These are phyloP conservation scores for Actinia equina DNA, from an alignment of 64 coral and sea anemone species.

Conservation along the genomic window DNA sequence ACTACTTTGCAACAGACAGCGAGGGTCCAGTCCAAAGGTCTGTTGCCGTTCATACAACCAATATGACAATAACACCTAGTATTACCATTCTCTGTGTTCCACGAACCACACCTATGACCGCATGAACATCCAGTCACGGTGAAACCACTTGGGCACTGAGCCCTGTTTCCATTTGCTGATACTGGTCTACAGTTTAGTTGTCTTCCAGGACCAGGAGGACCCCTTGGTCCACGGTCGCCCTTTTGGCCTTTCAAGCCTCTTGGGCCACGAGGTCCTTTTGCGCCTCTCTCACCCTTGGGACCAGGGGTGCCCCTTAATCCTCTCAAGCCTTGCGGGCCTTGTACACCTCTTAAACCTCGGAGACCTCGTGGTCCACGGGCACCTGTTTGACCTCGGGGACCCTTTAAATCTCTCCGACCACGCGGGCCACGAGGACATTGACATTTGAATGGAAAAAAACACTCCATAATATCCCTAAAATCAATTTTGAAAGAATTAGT, in stretches of 20 bases:
- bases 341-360: too few relatives aligned
- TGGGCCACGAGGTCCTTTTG: not conserved
- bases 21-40: slow-evolving; percentile 36
- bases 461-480: too few relatives aligned
- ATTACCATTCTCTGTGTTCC: not conserved
- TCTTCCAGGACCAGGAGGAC: slow-evolving; percentile 3
- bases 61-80: slow-evolving; percentile 30
- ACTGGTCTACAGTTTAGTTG: not conserved
- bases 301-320: too few relatives aligned
- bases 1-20: slow-evolving; percentile 31
- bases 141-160: slow-evolving; percentile 1
- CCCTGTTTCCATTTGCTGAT: not conserved
- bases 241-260: not conserved
- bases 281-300: too few relatives aligned
- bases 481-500: too few relatives aligned
- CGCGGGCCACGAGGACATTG: too few relatives aligned
- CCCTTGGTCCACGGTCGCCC: not conserved
- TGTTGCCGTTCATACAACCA: slow-evolving; percentile 42
- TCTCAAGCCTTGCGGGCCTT: too few relatives aligned
- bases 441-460: too few relatives aligned
- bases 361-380: too few relatives aligned
- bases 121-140: slow-evolving; percentile 33
- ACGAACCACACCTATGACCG: slow-evolving; percentile 41
- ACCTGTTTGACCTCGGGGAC: too few relatives aligned
- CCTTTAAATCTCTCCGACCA: too few relatives aligned